phyloP scores from a whole-genome alignment of 2,797 vertebrate genomes.

The Argentina silus region DNA sequence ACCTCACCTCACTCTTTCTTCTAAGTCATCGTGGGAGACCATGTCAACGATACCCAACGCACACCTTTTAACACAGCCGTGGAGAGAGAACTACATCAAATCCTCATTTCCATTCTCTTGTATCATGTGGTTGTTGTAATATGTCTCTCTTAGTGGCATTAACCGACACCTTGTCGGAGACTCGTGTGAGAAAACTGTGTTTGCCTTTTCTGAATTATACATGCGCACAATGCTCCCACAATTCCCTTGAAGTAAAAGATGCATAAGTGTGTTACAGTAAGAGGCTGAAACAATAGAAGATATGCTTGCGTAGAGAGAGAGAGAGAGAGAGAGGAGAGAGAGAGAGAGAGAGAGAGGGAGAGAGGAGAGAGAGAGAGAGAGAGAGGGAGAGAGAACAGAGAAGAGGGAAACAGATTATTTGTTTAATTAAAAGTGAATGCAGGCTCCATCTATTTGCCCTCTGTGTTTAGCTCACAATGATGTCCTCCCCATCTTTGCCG shows the following conservation, averaged over 20 bases:
- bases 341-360: conserved; percentile 1
- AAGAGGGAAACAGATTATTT: background rate
- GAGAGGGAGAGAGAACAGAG: background rate
- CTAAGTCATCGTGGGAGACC: background rate
- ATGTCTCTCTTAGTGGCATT: background rate
- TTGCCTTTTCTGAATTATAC: conserved; percentile 4
- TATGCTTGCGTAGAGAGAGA: conserved; percentile 5
- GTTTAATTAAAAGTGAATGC: background rate
- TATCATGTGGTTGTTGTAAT: background rate
- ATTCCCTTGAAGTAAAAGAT: background rate
- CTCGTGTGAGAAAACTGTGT: background rate
- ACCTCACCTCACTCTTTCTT: background rate
- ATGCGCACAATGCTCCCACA: background rate
- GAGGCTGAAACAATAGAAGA: conserved; percentile 5
- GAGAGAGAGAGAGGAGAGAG: background rate
- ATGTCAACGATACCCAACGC: background rate
- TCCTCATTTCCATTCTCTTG: background rate
- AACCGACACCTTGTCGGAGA: background rate
- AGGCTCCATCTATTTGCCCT: background rate
- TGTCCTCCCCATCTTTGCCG: background rate
- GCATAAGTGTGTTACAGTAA: background rate
- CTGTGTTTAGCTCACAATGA: background rate
- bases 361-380: background rate
- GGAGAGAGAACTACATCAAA: background rate
- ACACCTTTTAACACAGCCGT: background rate